Base-by-base conservation (phyloP, 2,888 invertebrate species). In the Melipona beecheii region DNA sequence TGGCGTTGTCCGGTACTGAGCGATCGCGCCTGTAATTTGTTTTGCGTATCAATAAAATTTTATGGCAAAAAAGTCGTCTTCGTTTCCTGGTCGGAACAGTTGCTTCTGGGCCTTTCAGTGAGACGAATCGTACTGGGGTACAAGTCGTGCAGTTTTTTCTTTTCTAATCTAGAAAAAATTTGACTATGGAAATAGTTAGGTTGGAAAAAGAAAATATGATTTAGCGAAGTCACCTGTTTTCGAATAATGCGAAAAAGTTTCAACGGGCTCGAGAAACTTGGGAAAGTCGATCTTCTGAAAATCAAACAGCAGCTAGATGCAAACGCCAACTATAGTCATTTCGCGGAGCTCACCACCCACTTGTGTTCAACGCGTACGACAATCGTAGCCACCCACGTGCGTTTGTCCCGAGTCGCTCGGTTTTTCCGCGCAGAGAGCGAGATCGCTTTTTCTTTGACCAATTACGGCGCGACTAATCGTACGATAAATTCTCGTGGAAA, bases 351-450 rank as follows among this genome's bases (percentile, higher is more conserved):
- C n/a, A 69, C 68, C 54, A 60, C 84, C 82, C 43, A 84, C 83
- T 11, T 49, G 72, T 56, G 17, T 24, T 11, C 15, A 21, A 4
- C 24, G 24, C n/a, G 24, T 58, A 21, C 58, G 58, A 69, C 50
- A 77, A 79, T 77, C 66, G 58, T 60, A 65, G 72, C 78, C 84
- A 84, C 84, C 85, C 85, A 84, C 85, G 85, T 72, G 74, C 74
- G 24, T 58, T 58, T 27, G 52, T 21, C 36, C 56, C 56, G 27
- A 64, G 54, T 64, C 78, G 58, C 21, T 68, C 76, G 65, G 84
- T 75, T 83, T 83, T 75, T 79, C 75, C 65, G 24, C 65, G n/a
- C 54, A 11, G 21, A 50, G 6, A 66, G 50, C 73, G 62, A 78
- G 74, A 72, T 69, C 36, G 78, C 79, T 69, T 78, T 72, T 77